phyloP scores from a whole-genome alignment of 2,888 invertebrate species.

The Ametastegia equiseti region DNA sequence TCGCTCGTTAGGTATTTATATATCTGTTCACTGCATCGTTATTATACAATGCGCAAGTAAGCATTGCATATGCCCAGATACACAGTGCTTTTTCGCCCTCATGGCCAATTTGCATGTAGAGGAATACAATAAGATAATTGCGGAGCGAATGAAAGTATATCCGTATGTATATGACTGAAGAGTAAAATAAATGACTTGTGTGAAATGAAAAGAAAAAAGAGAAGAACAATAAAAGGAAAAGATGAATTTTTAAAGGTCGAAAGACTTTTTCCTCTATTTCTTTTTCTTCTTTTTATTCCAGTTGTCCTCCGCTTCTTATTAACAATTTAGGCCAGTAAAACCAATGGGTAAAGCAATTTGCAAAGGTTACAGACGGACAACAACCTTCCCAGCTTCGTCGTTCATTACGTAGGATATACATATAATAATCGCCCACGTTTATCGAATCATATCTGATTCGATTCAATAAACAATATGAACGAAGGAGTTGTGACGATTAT shows the following conservation, averaged over 20 bases:
- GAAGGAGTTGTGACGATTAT: conserved; percentile 23
- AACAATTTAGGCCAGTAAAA: not conserved
- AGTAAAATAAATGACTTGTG: not conserved
- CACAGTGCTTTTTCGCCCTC: too few species aligned
- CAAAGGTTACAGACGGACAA: conserved; percentile 49
- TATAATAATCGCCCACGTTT: conserved; percentile 51
- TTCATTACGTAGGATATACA: not conserved
- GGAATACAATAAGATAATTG: not conserved
- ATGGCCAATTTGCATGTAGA: not conserved
- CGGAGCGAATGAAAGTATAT: not conserved
- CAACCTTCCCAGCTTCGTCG: not conserved
- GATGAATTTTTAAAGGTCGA: not conserved
- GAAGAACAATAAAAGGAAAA: not conserved
- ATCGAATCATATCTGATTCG: conserved; percentile 60
- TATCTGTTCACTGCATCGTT: conserved; percentile 43
- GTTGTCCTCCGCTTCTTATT: too few species aligned
- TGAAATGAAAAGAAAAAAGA: not conserved
- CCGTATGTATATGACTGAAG: not conserved
- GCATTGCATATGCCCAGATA: too few species aligned
- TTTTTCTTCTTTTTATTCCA: not conserved
- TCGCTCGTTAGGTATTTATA: not conserved
- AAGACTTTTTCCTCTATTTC: not conserved
- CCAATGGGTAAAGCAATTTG: not conserved
- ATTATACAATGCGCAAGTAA: not conserved
- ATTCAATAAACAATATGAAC: conserved; percentile 42